These are phyloP conservation scores for Peromyscus nudipes DNA, from an alignment of 2,797 vertebrate species.

Conservation along the genomic window DNA sequence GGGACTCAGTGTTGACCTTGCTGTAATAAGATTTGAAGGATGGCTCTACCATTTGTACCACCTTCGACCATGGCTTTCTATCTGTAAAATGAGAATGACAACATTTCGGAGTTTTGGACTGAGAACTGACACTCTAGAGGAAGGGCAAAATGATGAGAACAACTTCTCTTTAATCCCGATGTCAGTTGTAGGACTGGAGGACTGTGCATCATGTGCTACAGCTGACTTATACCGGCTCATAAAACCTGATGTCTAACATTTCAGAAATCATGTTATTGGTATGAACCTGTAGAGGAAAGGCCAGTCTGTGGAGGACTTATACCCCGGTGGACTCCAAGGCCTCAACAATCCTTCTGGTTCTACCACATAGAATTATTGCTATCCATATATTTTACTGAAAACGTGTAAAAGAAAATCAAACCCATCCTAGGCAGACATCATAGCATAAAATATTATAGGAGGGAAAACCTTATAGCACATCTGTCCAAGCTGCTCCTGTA, in stretches of 20 bases:
- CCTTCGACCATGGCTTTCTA: neutral
- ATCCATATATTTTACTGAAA: slow-evolving; percentile 19
- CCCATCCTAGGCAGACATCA: neutral
- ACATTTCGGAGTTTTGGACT: neutral
- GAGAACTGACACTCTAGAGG: neutral
- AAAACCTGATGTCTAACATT: neutral
- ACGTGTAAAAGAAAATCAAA: slow-evolving; percentile 48
- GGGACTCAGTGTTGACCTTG: neutral
- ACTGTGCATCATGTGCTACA: neutral
- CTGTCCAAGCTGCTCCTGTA: neutral
- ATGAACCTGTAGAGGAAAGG: neutral
- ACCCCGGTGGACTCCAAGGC: neutral
- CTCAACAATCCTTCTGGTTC: neutral
- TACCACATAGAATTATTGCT: neutral
- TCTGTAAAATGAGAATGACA: neutral
- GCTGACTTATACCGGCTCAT: neutral
- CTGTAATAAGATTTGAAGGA: neutral
- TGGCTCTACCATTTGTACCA: neutral
- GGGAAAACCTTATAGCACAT: neutral
- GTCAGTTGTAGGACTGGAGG: neutral
- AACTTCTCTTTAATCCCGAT: neutral
- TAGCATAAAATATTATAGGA: neutral
- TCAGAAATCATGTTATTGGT: neutral
- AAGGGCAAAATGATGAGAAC: neutral
- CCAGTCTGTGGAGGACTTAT: neutral